phyloP scores from a whole-genome alignment of 1,140 invertebrate species.

The Chironomus striatipennis region DNA sequence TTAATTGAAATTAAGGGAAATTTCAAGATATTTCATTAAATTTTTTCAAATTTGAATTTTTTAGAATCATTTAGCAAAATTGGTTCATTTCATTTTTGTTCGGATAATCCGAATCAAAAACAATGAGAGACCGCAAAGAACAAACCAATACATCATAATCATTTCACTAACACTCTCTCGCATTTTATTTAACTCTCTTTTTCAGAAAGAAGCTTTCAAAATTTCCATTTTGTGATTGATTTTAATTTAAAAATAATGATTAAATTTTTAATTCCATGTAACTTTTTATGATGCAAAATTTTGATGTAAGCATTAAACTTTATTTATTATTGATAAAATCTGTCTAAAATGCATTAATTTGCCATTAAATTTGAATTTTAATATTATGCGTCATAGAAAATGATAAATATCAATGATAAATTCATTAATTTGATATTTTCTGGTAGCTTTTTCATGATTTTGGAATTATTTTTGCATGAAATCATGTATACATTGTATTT shows the following conservation, averaged over 20 bases:
- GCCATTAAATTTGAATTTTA: not conserved
- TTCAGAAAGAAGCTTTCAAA: not conserved
- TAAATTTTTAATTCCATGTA: not conserved
- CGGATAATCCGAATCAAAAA: not conserved
- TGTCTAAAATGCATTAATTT: too few relatives aligned
- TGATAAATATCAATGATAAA: not conserved
- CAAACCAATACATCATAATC: not conserved
- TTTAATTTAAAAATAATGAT: not conserved
- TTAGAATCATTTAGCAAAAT: not conserved
- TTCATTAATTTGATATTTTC: not conserved
- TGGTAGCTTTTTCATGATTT: not conserved
- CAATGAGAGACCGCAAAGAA: not conserved
- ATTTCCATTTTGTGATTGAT: not conserved
- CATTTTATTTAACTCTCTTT: not conserved
- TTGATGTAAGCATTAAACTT: not conserved
- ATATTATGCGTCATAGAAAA: not conserved
- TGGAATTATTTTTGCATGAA: not conserved
- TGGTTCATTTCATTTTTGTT: not conserved
- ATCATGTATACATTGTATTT: not conserved
- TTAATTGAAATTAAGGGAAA: not conserved
- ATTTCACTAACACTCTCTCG: not conserved
- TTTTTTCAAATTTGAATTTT: not conserved
- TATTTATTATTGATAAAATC: too few relatives aligned
- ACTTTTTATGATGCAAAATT: not conserved
- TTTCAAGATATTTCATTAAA: not conserved